These are phyloP conservation scores for Sturnira hondurensis DNA, from an alignment of 2,113 vertebrate species.

Conservation along the genomic window DNA sequence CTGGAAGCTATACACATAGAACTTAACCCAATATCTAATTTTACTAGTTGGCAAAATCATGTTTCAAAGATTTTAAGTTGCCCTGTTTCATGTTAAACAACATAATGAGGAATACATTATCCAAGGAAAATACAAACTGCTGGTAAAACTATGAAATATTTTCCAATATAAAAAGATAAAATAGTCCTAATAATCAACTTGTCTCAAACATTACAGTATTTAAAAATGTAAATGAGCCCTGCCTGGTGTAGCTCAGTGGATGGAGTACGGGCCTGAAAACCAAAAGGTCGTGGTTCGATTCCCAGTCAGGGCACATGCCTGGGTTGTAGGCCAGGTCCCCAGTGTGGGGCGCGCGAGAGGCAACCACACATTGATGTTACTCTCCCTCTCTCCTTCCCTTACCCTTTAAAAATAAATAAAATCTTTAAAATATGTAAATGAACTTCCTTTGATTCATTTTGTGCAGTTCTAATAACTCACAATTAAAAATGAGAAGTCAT, in stretches of 20 bases:
- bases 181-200: background rate
- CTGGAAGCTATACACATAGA: background rate
- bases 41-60: background rate
- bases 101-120: background rate
- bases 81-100: background rate
- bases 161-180: background rate
- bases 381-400: too few species aligned
- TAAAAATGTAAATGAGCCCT: background rate
- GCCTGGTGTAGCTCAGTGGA: too few species aligned
- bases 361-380: too few species aligned
- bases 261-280: too few species aligned
- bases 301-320: too few species aligned
- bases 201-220: background rate
- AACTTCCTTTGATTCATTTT: background rate
- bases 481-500: constrained; percentile 11
- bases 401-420: too few species aligned
- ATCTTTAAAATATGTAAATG: background rate
- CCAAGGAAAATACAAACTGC: constrained; percentile 25
- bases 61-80: constrained; percentile 26
- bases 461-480: background rate
- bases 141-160: constrained; percentile 1
- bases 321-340: too few species aligned
- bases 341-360: too few species aligned
- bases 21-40: background rate
- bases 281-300: too few species aligned